Evolutionary conservation across 2,888 invertebrate species (phyloP), one percentile per base, ranked within the genome.

Genomic region (Hololepta plana): DNA sequence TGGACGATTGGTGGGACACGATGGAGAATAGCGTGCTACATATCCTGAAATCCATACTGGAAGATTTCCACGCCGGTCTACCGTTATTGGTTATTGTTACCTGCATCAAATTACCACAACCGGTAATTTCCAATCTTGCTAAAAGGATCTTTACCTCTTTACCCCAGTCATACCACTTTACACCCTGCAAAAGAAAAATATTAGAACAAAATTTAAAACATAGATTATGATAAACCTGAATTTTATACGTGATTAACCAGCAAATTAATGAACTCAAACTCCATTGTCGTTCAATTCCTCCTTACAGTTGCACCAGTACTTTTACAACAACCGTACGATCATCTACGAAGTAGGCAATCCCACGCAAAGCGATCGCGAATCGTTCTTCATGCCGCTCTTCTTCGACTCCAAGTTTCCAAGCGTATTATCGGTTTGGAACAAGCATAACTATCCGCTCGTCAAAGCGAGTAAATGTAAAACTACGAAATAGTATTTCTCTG

Each of bases 1-100:
- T 53, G 4, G 49, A 53, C 28, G 47, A 50, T 30, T 51, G 50
- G 50, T 55, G 55, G 55, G 38, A 46, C 27, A 35, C 43, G 17
- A 42, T 53, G 4, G 47, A 50, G 14, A 44, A 43, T 25, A 42
- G 38, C 14, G 44, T 44, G 8, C 45, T 49, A 32, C 39, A 42
- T 24, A 39, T 43, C 26, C 40, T 55, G 12, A 36, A 42, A 3
- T 42, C 51, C 7, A 38, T 46, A 26, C 32, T 54, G 27, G 47
- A 51, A 34, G 46, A 51, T 23, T 38, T 54, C 14, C 50, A 54
- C 33, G 46, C 53, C 5, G 48, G 47, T 12, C 34, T 49, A 24
- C 53, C 55, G 7, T 36, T 53, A 13, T 30, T 55, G 15, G 35
- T 49, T 8, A 42, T 55, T 19, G 49, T 47, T 3, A 51, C 52